Conservation (phyloP, 2,888 invertebrate genomes). For the Eulithis testata region DNA sequence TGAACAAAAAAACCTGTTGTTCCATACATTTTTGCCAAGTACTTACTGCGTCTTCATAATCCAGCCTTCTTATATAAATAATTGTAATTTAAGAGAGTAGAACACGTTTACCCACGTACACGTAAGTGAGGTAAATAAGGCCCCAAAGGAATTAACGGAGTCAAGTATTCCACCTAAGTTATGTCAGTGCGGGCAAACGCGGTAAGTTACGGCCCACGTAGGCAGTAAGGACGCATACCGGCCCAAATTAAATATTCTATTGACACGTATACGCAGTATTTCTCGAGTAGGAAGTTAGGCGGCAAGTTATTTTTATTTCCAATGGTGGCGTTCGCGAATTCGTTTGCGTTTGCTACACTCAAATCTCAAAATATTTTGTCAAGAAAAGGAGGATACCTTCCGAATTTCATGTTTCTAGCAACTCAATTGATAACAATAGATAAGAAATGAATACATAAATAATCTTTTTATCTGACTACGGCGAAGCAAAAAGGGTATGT, state of each 20-base stretch:
- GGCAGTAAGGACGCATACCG: slow-evolving; percentile 12
- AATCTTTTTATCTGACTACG: too few species aligned
- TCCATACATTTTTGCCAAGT: too few species aligned
- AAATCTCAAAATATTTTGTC: too few species aligned
- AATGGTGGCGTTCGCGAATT: too few species aligned
- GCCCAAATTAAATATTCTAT: slow-evolving; percentile 30
- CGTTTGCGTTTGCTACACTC: too few species aligned
- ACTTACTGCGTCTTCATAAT: not conserved
- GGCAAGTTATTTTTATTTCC: too few species aligned
- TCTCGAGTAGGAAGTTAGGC: not conserved
- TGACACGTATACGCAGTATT: slow-evolving; percentile 17
- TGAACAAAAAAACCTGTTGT: too few species aligned
- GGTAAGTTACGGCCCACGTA: slow-evolving; percentile 12
- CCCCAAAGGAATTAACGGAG: slow-evolving; percentile 19
- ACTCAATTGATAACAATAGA: too few species aligned
- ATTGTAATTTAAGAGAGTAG: slow-evolving; percentile 15
- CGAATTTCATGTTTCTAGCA: too few species aligned
- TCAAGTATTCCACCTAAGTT: slow-evolving; percentile 15
- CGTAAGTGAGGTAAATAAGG: slow-evolving; percentile 16
- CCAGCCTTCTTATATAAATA: slow-evolving; percentile 10
- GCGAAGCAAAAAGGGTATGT: too few species aligned
- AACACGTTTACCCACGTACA: not conserved
- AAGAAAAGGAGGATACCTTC: too few species aligned
- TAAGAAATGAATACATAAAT: too few species aligned
- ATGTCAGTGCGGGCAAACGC: slow-evolving; percentile 6